Evolutionary conservation across 1,140 invertebrate species (phyloP).

Genomic region (Lordiphosa mommai): DNA sequence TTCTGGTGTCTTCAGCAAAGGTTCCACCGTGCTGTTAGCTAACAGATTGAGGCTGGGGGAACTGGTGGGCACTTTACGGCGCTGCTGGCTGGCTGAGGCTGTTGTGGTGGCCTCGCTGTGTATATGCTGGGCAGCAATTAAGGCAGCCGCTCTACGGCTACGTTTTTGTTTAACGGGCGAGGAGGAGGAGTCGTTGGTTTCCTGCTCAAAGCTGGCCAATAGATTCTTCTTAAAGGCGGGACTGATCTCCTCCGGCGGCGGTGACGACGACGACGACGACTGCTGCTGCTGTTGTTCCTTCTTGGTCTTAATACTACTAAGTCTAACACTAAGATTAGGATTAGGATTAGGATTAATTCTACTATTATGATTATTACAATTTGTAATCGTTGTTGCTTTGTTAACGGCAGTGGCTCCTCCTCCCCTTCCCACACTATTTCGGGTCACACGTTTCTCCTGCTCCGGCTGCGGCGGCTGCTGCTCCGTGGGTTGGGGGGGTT

Average conservation of each 20-base stretch:
- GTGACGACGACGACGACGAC: conserved; percentile 38
- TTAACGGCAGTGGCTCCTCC: conserved; percentile 47
- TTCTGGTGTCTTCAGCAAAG: conserved; percentile 80
- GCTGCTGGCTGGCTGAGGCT: neutral
- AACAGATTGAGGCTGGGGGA: neutral
- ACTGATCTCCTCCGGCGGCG: conserved; percentile 11
- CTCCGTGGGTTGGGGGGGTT: conserved; percentile 15
- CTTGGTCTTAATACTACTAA: conserved; percentile 58
- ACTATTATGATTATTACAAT: conserved; percentile 76
- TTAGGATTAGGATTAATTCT: conserved; percentile 58
- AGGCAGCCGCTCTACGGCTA: conserved; percentile 50
- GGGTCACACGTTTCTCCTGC: conserved; percentile 56
- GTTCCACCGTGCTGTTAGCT: conserved; percentile 47
- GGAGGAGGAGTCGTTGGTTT: conserved; percentile 8
- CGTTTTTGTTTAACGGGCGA: conserved; percentile 45
- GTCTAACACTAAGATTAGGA: conserved; percentile 66
- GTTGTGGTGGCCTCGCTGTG: conserved; percentile 54
- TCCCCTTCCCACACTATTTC: conserved; percentile 49
- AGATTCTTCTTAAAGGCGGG: conserved; percentile 74
- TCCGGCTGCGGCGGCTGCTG: conserved; percentile 2
- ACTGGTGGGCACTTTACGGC: neutral
- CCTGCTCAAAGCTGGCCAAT: conserved; percentile 59
- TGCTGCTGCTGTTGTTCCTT: conserved; percentile 39
- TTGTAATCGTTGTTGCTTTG: conserved; percentile 67
- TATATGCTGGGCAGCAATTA: conserved; percentile 54